A percentile compares a stretch with the other conserved stretches of the same genome.
These are phyloP conservation scores for Epinephelus moara DNA, from an alignment of 2,113 vertebrate species.

Conservation along the genomic window DNA sequence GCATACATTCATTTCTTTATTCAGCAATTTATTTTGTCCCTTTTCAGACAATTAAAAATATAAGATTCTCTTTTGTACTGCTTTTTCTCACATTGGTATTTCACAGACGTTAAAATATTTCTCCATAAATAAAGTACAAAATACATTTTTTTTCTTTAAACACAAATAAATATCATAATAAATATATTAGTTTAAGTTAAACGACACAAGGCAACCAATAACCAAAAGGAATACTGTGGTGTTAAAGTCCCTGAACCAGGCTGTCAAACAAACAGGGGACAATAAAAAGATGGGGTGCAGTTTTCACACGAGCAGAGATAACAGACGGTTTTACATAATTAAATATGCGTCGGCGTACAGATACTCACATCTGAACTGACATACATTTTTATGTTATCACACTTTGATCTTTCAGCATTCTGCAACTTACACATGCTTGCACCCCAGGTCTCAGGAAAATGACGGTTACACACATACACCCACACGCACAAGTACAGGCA, in stretches of 20 bases:
- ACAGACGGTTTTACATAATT: slow-evolving; percentile 56
- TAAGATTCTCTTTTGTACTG: slow-evolving; percentile 77
- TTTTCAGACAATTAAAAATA: slow-evolving; percentile 82
- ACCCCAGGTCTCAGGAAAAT: slow-evolving; percentile 56
- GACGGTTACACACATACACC: slow-evolving; percentile 29
- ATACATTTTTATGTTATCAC: slow-evolving; percentile 35
- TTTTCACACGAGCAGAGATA: slow-evolving; percentile 47
- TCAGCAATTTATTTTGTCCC: slow-evolving; percentile 73
- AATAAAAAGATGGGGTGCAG: slow-evolving; percentile 56
- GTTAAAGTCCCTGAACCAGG: slow-evolving; percentile 83
- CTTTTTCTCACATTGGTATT: slow-evolving; percentile 75
- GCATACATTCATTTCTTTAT: slow-evolving; percentile 55
- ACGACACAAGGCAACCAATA: slow-evolving; percentile 79
- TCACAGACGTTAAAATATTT: slow-evolving; percentile 76
- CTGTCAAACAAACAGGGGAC: slow-evolving; percentile 68
- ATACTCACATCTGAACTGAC: slow-evolving; percentile 29
- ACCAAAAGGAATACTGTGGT: slow-evolving; percentile 84
- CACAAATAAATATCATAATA: slow-evolving; percentile 88
- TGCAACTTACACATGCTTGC: slow-evolving; percentile 54
- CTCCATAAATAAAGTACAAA: slow-evolving; percentile 88
- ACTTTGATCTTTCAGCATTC: slow-evolving; percentile 64
- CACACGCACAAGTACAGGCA: slow-evolving; percentile 28
- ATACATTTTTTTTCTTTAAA: slow-evolving; percentile 82
- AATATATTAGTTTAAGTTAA: slow-evolving; percentile 87
- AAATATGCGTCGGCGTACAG: slow-evolving; percentile 46